Base-by-base conservation (phyloP, 2,888 invertebrate species). In the Ochropleura leucogaster region DNA sequence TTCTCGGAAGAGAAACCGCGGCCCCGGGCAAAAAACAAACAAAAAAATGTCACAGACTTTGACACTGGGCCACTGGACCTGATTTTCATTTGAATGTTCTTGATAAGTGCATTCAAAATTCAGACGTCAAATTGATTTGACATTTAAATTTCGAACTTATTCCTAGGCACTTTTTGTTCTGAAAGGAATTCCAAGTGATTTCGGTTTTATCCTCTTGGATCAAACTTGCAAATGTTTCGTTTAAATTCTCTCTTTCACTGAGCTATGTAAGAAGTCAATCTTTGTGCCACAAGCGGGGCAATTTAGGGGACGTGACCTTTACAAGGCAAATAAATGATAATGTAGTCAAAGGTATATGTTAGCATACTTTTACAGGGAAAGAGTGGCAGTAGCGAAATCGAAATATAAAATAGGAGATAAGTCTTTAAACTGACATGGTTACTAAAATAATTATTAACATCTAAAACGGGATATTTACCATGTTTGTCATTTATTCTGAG, bases 211-310 rank as follows among this genome's bases (percentile, higher is more conserved):
- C 46, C 53, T 8, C 12, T 1, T 0, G 46, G 59, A 84, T 80
- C 71, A 60, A 63, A 82, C 80, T 80, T 84, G 71, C 76, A 84
- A 83, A 84, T 82, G 63, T 75, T 75, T 60, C 46, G 14, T 68
- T 79, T 55, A 53, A 68, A 66, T 14, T 71, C 60, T 6, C 14
- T 49, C 62, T 83, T 60, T 57, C 46, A 49, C 67, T 53, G 57
- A 83, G 68, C 66, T 83, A 49, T 68, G 57, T 59, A 55, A 64
- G 68, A 77, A 49, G 10, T 68, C 59, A 47, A 63, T 57, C 47
- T 77, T 77, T 71, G 46, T 51, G 47, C 42, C n/a, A 67, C 49
- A 68, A 4, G 30, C 46, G 14, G 14, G 30, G 40, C 30, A 20
- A 18, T 62, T 30, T 30, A 44, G 9, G 40, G 20, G 12, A 51